Evolutionary conservation across 2,113 vertebrate genomes (phyloP).

Genomic region (Melozone crissalis): DNA sequence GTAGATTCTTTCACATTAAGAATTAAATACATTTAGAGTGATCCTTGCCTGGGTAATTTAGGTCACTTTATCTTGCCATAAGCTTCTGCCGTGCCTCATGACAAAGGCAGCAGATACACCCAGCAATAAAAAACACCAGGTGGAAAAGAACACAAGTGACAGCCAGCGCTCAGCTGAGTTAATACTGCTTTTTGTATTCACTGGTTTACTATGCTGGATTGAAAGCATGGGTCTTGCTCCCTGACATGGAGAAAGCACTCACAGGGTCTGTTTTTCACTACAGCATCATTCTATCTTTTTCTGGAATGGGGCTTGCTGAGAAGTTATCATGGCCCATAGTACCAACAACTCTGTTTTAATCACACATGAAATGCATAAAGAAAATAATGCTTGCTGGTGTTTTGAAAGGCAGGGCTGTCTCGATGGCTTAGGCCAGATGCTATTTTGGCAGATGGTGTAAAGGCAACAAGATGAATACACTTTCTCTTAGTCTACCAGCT

Average conservation of each 20-base stretch:
- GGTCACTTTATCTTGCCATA: background rate
- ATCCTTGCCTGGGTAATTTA: background rate
- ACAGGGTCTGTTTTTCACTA: background rate
- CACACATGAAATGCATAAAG: background rate
- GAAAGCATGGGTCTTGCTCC: background rate
- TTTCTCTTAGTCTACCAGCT: background rate
- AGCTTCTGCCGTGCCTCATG: background rate
- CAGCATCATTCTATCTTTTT: background rate
- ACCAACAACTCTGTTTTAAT: background rate
- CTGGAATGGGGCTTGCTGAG: background rate
- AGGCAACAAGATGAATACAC: background rate
- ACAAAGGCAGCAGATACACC: background rate
- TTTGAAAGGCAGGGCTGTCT: background rate
- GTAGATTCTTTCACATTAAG: background rate
- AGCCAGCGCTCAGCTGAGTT: background rate
- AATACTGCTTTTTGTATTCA: background rate
- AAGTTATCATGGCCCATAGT: background rate
- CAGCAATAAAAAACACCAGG: background rate
- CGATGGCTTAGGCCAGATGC: background rate
- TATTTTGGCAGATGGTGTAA: background rate
- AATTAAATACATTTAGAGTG: background rate
- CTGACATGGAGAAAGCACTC: background rate
- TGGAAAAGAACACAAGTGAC: background rate
- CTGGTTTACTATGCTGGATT: background rate
- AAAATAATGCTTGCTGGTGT: background rate